Evolutionary conservation across 1,140 invertebrate genomes (phyloP), one percentile per base, ranked within the genome.

Genomic region (Sitobion miscanthi): DNA sequence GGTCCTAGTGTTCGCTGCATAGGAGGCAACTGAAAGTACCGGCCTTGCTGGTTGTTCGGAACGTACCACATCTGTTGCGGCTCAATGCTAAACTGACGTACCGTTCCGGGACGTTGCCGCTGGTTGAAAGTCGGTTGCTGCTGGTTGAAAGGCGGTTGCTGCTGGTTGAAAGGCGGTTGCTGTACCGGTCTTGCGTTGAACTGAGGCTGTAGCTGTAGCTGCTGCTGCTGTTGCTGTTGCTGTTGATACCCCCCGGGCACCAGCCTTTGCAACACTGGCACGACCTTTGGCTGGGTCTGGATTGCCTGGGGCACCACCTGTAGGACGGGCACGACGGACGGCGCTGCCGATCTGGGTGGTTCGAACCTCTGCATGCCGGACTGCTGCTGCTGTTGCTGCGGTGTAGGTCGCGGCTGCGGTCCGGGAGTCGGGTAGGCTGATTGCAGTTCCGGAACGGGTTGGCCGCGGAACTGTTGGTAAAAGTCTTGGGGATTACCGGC

Each of bases 11-110:
- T 45, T 5, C 54, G 57, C 30, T 69, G 38, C 23, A 42, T 23
- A 1, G 11, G 42, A 7, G 89, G 54, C 54, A 90, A 45, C 20
- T 62, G 89, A 25, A 90, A 90, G 54, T 69, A 90, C 30, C 38
- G 89, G 2, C 45, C 38, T 69, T 90, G 89, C 1, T 17, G 89
- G 14, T 69, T 69, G 6, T 90, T 42, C 38, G 54, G 57, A 25
- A 90, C 11, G 89, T 90, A 90, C 89, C 35, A 62, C 54, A 90
- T 69, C 21, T 69, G 54, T 2, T 90, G 89, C 0, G 89, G 89
- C 8, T 90, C 89, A 6, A 90, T 45, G 57, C 5, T 69, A 38
- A 90, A 45, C 8, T 62, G 54, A 21, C 89, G 54, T n/a, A 90
- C 5, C 1, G 89, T 4, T 21, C n/a, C 87, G 21, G 87, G 49